Conservation (phyloP, 2,797 vertebrate species). For the Peromyscus aztecus region DNA sequence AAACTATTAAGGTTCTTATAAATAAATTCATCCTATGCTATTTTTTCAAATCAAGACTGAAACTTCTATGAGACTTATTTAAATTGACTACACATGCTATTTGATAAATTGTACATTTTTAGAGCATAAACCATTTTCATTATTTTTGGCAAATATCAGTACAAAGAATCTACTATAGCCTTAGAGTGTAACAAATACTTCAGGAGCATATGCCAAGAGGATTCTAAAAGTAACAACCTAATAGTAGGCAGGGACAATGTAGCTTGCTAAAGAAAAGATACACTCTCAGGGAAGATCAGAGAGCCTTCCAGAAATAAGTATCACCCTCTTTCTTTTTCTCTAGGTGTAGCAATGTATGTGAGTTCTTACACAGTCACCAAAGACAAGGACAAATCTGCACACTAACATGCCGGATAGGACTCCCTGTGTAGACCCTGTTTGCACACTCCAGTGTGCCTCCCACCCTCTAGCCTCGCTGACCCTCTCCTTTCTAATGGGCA, state of each 20-base stretch:
- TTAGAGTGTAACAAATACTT: constrained; percentile 73
- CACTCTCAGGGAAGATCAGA: neutral
- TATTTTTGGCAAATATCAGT: constrained; percentile 84
- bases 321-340: constrained; percentile 56
- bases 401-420: constrained; percentile 70
- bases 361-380: constrained; percentile 64
- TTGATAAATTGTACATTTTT: constrained; percentile 86
- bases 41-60: constrained; percentile 85
- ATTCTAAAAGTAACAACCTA: constrained; percentile 55
- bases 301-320: constrained; percentile 65
- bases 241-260: neutral
- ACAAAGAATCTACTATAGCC: constrained; percentile 66
- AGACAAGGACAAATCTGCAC: constrained; percentile 69
- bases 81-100: constrained; percentile 86
- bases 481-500: constrained; percentile 84
- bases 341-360: constrained; percentile 11
- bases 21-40: constrained; percentile 90
- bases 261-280: constrained; percentile 70
- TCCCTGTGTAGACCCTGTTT: constrained; percentile 76
- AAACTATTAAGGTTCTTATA: constrained; percentile 94
- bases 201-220: constrained; percentile 71
- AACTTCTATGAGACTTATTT: constrained; percentile 87
- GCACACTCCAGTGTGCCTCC: constrained; percentile 87
- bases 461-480: constrained; percentile 86
- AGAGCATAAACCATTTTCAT: constrained; percentile 82